phyloP scores from a whole-genome alignment of 1,140 invertebrate species.

The Pachypsylla venusta region DNA sequence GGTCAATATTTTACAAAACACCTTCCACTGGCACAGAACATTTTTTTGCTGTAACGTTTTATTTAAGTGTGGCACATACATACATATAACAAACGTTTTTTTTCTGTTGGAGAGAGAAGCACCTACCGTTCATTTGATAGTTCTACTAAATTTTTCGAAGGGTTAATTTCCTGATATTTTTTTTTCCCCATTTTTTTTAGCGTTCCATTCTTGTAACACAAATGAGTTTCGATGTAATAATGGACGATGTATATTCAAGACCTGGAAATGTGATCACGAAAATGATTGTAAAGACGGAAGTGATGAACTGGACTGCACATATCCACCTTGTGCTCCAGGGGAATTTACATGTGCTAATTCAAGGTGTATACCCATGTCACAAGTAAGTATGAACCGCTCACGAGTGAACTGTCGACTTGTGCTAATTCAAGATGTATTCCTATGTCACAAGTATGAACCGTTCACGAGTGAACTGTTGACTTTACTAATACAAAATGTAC shows the following conservation, averaged over 20 bases:
- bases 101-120: no score
- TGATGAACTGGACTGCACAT: slow-evolving; percentile 82
- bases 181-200: slow-evolving; percentile 37
- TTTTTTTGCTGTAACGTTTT: no score
- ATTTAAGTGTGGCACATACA: no score
- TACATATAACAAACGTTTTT: no score
- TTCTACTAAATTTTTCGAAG: no score
- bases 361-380: slow-evolving; percentile 69
- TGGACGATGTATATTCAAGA: slow-evolving; percentile 85
- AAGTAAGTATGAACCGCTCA: slow-evolving; percentile 31
- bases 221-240: slow-evolving; percentile 91
- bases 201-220: slow-evolving; percentile 79
- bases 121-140: no score
- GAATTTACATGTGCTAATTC: slow-evolving; percentile 89
- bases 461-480: neutral
- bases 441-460: slow-evolving; percentile 41
- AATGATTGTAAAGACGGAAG: slow-evolving; percentile 90
- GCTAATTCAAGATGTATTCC: slow-evolving; percentile 30
- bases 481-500: neutral
- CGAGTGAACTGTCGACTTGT: neutral
- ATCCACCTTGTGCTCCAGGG: slow-evolving; percentile 74
- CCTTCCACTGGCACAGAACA: no score
- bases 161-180: no score
- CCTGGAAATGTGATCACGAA: slow-evolving; percentile 88
- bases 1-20: no score